Evolutionary conservation across 2,113 vertebrate genomes (phyloP).

Genomic region (Meriones unguiculatus): DNA sequence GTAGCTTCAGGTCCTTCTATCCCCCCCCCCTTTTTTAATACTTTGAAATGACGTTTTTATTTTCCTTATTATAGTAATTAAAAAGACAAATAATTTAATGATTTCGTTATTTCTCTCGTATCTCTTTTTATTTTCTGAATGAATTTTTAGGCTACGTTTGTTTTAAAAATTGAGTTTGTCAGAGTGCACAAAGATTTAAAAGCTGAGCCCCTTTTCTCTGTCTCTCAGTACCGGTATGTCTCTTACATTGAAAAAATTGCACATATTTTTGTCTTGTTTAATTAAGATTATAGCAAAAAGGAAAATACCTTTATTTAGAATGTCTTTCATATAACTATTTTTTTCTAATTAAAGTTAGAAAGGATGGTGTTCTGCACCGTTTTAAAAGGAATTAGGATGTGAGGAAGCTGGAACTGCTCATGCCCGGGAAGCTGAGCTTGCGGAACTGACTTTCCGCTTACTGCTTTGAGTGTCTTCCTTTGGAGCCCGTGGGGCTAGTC

Average conservation of each 20-base stretch:
- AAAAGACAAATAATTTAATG: slow-evolving; percentile 2
- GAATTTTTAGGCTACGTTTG: slow-evolving; percentile 23
- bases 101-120: not conserved
- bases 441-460: not conserved
- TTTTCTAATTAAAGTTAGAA: not conserved
- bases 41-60: slow-evolving; percentile 35
- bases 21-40: not conserved
- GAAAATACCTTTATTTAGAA: slow-evolving; percentile 48
- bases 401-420: slow-evolving; percentile 22
- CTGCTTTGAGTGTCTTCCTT: not conserved
- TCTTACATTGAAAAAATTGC: not conserved
- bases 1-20: no score
- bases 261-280: slow-evolving; percentile 39
- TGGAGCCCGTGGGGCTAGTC: not conserved
- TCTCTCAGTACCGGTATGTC: not conserved
- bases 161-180: slow-evolving; percentile 46
- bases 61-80: not conserved
- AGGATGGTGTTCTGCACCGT: not conserved
- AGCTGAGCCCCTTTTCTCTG: not conserved
- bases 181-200: slow-evolving; percentile 36
- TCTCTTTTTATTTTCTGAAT: not conserved
- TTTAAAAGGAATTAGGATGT: not conserved
- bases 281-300: slow-evolving; percentile 37
- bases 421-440: not conserved
- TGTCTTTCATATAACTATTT: not conserved